A percentile compares a stretch with the other conserved stretches of the same genome.
phyloP scores from a whole-genome alignment of 1,140 invertebrate species.

The Scaptomyza montana region DNA sequence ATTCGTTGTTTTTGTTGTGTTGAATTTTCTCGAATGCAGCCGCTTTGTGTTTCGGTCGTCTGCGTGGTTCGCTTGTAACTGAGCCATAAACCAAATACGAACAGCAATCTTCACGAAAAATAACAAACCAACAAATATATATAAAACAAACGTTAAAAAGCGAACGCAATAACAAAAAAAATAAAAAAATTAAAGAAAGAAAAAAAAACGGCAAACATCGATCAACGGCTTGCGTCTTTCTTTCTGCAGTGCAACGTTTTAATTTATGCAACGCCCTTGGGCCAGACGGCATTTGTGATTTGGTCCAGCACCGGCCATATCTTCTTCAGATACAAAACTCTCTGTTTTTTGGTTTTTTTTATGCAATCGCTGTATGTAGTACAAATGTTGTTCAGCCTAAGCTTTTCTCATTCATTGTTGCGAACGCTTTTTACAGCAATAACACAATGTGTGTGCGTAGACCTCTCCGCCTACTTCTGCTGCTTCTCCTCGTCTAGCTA shows the following conservation, averaged over 20 bases:
- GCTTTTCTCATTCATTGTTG: conserved; percentile 46
- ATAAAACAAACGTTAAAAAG: conserved; percentile 46
- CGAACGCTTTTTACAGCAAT: conserved; percentile 35
- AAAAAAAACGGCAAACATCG: neutral
- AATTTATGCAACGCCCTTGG: conserved; percentile 81
- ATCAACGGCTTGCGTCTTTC: conserved; percentile 6
- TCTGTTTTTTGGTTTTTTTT: neutral
- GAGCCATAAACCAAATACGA: conserved; percentile 38
- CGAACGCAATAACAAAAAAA: conserved; percentile 10
- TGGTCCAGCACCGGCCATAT: conserved; percentile 29
- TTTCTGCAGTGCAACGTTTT: conserved; percentile 42
- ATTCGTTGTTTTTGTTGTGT: conserved; percentile 1
- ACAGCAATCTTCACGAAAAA: conserved; percentile 15
- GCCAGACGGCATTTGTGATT: conserved; percentile 44
- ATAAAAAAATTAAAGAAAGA: conserved; percentile 1
- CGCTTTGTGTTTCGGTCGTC: conserved; percentile 48
- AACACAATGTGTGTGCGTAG: neutral
- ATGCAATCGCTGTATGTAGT: conserved; percentile 24
- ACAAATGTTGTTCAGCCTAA: neutral
- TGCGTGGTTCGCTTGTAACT: conserved; percentile 70
- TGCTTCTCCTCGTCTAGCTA: neutral
- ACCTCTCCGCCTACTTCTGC: neutral
- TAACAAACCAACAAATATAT: conserved; percentile 8
- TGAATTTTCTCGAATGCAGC: conserved; percentile 9
- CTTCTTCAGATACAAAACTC: neutral